Conservation (phyloP, 2,797 vertebrate genomes). For the Podarcis siculus region DNA sequence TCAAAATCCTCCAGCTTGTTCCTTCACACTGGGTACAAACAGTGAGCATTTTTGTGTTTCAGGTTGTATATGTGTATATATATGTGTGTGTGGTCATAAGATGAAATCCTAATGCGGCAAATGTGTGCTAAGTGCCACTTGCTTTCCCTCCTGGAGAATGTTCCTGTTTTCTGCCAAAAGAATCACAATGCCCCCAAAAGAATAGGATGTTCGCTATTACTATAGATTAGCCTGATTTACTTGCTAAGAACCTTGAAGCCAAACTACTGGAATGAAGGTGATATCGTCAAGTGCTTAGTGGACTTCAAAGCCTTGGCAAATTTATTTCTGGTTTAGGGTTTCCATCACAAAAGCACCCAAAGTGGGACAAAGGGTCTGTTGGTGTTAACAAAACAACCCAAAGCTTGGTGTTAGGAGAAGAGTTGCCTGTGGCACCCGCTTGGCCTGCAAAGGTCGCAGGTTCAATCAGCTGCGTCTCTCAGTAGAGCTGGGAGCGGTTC, state of each 20-base stretch:
- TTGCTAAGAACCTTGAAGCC: constrained; percentile 40
- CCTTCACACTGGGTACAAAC: neutral
- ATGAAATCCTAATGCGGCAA: neutral
- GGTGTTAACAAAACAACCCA: neutral
- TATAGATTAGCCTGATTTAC: constrained; percentile 53
- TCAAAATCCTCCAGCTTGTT: neutral
- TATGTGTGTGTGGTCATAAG: neutral
- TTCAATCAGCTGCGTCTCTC: no score
- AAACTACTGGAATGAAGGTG: constrained; percentile 12
- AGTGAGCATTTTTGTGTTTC: neutral
- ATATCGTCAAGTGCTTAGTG: constrained; percentile 1
- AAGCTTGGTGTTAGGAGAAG: neutral
- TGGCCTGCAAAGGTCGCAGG: no score
- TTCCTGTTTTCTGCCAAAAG: neutral
- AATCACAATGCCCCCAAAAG: neutral
- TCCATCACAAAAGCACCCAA: neutral
- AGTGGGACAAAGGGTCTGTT: neutral
- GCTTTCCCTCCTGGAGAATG: neutral
- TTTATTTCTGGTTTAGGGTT: constrained; percentile 43
- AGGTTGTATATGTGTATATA: neutral
- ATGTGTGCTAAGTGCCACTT: rapidly evolving
- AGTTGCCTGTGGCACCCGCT: no score
- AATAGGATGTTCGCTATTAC: constrained; percentile 44
- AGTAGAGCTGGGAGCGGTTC: no score
- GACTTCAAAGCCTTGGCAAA: constrained; percentile 34